Conservation (phyloP, 2,888 invertebrate genomes). For the Drosophila lacicola region DNA sequence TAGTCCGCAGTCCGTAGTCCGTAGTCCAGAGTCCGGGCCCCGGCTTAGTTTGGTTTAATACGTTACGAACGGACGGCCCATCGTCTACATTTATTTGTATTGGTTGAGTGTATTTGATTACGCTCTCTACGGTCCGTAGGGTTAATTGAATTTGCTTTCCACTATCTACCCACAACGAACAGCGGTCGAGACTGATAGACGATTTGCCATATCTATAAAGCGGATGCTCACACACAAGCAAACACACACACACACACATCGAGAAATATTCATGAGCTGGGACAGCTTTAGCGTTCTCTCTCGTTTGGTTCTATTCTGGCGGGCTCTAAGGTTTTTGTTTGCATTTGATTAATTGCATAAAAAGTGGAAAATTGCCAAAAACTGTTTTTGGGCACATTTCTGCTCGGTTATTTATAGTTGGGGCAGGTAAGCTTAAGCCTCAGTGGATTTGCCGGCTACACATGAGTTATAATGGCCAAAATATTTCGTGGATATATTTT, state of each 20-base stretch:
- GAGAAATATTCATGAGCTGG: slow-evolving; percentile 43
- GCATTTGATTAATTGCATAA: slow-evolving; percentile 62
- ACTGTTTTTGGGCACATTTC: slow-evolving; percentile 44
- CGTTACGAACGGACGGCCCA: slow-evolving; percentile 13
- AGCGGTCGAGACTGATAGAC: slow-evolving; percentile 15
- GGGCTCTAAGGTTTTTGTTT: slow-evolving; percentile 41
- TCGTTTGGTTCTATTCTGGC: neutral
- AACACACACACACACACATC: neutral
- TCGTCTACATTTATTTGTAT: slow-evolving; percentile 70
- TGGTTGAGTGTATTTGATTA: slow-evolving; percentile 81
- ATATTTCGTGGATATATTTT: neutral
- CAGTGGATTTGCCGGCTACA: neutral
- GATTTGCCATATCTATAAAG: slow-evolving; percentile 56
- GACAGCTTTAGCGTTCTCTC: slow-evolving; percentile 1
- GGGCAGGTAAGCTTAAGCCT: slow-evolving; percentile 22
- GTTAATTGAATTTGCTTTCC: slow-evolving; percentile 81
- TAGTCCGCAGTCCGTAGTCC: slow-evolving; percentile 27
- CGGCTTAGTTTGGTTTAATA: slow-evolving; percentile 47
- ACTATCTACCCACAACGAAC: slow-evolving; percentile 49
- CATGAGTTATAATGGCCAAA: neutral
- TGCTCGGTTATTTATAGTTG: slow-evolving; percentile 43
- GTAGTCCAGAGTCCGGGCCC: slow-evolving; percentile 20
- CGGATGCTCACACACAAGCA: slow-evolving; percentile 4
- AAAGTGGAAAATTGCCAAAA: slow-evolving; percentile 60
- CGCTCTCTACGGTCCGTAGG: slow-evolving; percentile 75